Base-by-base conservation (phyloP, 2,888 invertebrate species). In the Phalera bucephala region DNA sequence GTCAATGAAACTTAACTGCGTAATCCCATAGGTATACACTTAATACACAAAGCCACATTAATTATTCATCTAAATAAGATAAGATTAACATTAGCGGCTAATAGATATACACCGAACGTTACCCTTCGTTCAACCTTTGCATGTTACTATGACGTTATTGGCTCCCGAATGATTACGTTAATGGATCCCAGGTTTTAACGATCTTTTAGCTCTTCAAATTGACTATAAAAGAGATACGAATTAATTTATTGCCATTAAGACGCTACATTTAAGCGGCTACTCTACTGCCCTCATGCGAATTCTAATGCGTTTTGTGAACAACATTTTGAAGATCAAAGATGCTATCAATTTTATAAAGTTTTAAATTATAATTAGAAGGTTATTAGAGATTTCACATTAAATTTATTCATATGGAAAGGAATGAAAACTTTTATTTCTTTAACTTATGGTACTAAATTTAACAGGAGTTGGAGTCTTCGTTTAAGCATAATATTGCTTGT, bases 221-320 rank as follows among this genome's bases (percentile, higher is more conserved):
- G 80, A 72, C 84, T 72, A 83, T 86, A 82, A 87, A 86, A 64
- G 68, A 82, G 84, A 85, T 85, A 85, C 72, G 69, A 66, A 57
- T 64, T 71, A 79, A 81, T 84, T 85, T 83, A 85, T 75, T 64
- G 64, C 70, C 70, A 72, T 77, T 78, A 67, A 80, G 72, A 74
- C 56, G 63, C 70, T 70, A 65, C 64, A 58, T 68, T 61, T 55
- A 60, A 52, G 55, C 55, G 51, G 51, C 59, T 57, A 53, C 49
- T 56, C 48, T 54, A 65, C 55, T 52, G 59, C 58, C 71, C 73
- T 64, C 72, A 63, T 64, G 79, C 77, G 69, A 77, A 77, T 72
- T 49, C 45, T 52, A 47, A 47, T 53, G 46, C 40, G 32, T 52
- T 55, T 44, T 36, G 32, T 39, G 19, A 30, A 42, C 47, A 35